Evolutionary conservation across 2,113 vertebrate genomes (phyloP).

Genomic region (Lophotis ruficrista): DNA sequence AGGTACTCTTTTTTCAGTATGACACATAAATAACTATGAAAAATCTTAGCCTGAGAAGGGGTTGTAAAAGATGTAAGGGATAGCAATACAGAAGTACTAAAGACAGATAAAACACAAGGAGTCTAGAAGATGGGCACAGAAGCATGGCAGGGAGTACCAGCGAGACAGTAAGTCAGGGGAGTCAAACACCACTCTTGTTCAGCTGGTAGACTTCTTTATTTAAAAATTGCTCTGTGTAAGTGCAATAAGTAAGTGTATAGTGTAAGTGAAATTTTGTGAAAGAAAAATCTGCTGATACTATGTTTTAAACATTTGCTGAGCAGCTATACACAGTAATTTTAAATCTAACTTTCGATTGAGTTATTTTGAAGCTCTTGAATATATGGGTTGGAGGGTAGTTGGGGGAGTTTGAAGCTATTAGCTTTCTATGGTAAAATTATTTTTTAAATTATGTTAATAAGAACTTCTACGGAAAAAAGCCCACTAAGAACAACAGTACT

Average conservation of each 20-base stretch:
- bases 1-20: neutral
- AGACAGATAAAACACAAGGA: neutral
- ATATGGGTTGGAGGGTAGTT: neutral
- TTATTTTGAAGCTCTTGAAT: neutral
- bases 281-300: neutral
- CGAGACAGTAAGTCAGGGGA: neutral
- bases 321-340: neutral
- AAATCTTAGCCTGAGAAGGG: neutral
- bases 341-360: neutral
- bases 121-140: neutral
- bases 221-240: neutral
- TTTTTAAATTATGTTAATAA: neutral
- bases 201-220: neutral
- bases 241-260: too few relatives aligned
- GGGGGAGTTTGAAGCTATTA: neutral
- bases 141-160: neutral
- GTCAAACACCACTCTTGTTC: rapidly evolving
- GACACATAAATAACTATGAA: neutral
- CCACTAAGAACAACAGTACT: neutral
- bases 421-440: neutral
- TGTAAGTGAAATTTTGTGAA: neutral
- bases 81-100: neutral
- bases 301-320: neutral
- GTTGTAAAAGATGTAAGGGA: neutral
- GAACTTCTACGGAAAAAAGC: neutral